phyloP scores from a whole-genome alignment of 2,888 invertebrate species.

The Dicyrtoma fusca region DNA sequence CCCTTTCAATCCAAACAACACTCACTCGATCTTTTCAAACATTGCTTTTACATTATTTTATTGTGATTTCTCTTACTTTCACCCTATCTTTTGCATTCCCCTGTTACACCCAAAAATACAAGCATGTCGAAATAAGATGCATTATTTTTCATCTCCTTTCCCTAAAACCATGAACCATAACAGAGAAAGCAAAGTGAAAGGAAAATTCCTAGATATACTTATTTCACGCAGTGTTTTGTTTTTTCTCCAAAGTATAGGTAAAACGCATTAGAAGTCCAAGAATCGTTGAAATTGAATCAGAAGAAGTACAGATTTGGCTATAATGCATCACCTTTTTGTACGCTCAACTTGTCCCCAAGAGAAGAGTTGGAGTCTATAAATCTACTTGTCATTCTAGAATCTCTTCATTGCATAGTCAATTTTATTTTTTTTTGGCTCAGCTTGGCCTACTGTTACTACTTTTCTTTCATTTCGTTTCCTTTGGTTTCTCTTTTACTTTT shows the following conservation, averaged over 20 bases:
- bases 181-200: too few species aligned
- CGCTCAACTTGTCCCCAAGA: not conserved
- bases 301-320: not conserved
- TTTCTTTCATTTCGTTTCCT: not conserved
- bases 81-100: not conserved
- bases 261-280: too few species aligned
- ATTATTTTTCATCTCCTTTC: too few species aligned
- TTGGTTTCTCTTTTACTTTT: not conserved
- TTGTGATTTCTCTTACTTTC: conserved; percentile 4
- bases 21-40: conserved; percentile 3
- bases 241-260: too few species aligned
- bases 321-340: too few species aligned
- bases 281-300: not conserved
- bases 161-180: too few species aligned
- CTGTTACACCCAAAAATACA: not conserved
- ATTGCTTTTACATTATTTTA: conserved; percentile 9
- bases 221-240: too few species aligned
- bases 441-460: not conserved
- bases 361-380: not conserved
- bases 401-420: conserved; percentile 27
- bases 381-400: not conserved
- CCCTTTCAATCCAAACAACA: conserved; percentile 9
- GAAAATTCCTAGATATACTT: too few species aligned
- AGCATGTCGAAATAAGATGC: not conserved
- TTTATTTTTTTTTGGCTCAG: not conserved